A percentile compares a stretch with the other conserved stretches of the same genome.
Evolutionary conservation across 1,140 invertebrate species (phyloP).

Genomic region (Acromyrmex charruanus): DNA sequence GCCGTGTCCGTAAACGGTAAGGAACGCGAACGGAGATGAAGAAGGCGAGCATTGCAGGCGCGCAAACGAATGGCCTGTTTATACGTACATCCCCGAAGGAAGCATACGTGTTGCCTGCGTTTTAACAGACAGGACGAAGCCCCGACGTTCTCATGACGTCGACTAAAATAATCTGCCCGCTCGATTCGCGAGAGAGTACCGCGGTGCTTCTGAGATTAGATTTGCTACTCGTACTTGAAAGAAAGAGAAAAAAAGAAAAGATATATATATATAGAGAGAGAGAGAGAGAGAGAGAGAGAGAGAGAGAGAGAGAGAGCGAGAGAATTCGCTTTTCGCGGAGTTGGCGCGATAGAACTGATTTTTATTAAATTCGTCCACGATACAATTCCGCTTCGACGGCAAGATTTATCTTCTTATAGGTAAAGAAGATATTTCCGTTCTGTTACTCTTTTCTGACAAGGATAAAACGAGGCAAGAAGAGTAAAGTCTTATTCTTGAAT

Average conservation of each 20-base stretch:
- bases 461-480: constrained; percentile 35
- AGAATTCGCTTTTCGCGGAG: constrained; percentile 36
- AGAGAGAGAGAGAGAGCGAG: neutral
- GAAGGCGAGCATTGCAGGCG: constrained; percentile 20
- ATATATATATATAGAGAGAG: neutral
- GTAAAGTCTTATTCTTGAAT: constrained; percentile 42
- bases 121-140: constrained; percentile 54
- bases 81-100: constrained; percentile 39
- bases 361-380: constrained; percentile 61
- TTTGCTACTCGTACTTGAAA: constrained; percentile 50
- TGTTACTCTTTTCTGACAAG: constrained; percentile 42
- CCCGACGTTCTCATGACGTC: constrained; percentile 48
- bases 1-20: constrained; percentile 10
- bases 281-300: constrained; percentile 3
- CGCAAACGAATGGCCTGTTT: constrained; percentile 30
- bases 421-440: constrained; percentile 55
- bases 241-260: neutral
- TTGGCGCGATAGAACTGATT: constrained; percentile 61
- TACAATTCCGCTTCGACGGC: constrained; percentile 60
- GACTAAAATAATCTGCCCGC: constrained; percentile 57
- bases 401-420: constrained; percentile 59
- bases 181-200: constrained; percentile 37
- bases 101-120: constrained; percentile 45
- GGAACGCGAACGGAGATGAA: constrained; percentile 21
- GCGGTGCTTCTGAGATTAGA: constrained; percentile 58